These are phyloP conservation scores for Psix sp. DNA, from an alignment of 1,140 invertebrate species.

Conservation along the genomic window DNA sequence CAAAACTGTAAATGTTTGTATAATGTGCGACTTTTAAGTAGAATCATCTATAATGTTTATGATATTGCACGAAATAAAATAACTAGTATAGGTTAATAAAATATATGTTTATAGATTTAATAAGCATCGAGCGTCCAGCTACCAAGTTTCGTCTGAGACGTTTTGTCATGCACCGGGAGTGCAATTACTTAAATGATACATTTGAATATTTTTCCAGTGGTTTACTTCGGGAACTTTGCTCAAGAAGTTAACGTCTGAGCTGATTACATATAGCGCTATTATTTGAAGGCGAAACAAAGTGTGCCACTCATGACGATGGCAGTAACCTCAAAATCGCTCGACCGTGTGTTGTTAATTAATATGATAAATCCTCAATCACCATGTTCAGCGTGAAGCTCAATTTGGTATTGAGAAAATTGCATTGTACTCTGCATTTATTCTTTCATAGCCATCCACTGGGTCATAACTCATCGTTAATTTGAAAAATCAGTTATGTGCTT, in stretches of 20 bases:
- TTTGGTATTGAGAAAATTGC: constrained; percentile 19
- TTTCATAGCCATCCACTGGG: neutral
- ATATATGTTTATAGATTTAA: constrained; percentile 1
- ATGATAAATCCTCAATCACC: constrained; percentile 42
- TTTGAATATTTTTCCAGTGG: constrained; percentile 38
- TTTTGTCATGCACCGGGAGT: constrained; percentile 32
- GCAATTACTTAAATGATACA: constrained; percentile 43
- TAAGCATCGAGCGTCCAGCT: neutral
- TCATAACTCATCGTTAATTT: constrained; percentile 20
- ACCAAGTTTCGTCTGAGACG: constrained; percentile 13
- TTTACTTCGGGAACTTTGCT: constrained; percentile 39
- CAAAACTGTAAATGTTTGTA: no score
- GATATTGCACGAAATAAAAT: neutral
- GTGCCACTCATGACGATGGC: constrained; percentile 28
- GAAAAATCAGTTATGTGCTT: neutral
- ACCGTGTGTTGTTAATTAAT: constrained; percentile 39
- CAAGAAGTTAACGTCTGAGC: constrained; percentile 40
- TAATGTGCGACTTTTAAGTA: no score
- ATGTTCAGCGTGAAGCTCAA: constrained; percentile 8
- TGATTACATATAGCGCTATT: constrained; percentile 20
- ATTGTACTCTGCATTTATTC: neutral
- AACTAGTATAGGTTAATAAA: constrained; percentile 1
- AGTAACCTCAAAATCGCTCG: constrained; percentile 48
- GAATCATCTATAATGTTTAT: no score
- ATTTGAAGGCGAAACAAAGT: constrained; percentile 42